phyloP scores from a whole-genome alignment of 2,113 vertebrate genomes.

The Eidolon helvum region DNA sequence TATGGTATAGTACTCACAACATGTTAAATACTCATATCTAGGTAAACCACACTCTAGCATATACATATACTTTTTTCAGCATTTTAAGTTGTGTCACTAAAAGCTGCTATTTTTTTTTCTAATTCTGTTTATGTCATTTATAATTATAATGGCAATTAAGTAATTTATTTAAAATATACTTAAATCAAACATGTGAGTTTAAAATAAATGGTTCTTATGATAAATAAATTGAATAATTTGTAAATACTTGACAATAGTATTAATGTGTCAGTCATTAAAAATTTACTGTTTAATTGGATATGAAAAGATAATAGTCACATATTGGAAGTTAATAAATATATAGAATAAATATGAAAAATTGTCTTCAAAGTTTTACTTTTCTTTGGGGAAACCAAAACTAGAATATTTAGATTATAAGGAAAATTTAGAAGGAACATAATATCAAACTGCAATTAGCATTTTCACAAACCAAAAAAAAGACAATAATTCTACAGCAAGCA shows the following conservation, averaged over 20 bases:
- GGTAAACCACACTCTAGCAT: background rate
- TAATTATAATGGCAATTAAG: background rate
- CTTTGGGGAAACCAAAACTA: background rate
- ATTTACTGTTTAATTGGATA: background rate
- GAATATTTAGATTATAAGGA: background rate
- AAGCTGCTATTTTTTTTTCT: background rate
- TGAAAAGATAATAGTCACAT: background rate
- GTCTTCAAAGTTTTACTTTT: background rate
- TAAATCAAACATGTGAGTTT: background rate
- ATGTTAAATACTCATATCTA: background rate
- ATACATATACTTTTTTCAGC: fast-evolving
- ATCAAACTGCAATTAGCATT: background rate
- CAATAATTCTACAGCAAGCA: background rate
- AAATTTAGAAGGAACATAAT: background rate
- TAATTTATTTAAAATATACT: background rate
- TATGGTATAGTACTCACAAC: background rate
- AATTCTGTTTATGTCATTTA: background rate
- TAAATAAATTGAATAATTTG: background rate
- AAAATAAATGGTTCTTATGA: background rate
- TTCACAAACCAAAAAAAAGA: background rate
- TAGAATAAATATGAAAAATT: background rate
- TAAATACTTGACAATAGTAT: background rate
- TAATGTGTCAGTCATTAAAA: background rate
- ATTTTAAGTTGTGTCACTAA: background rate
- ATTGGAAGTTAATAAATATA: background rate